Percentiles rank a stretch among this genome's conserved stretches.
Evolutionary conservation across 2,888 invertebrate species (phyloP).

Genomic region (Octodonta nipae): DNA sequence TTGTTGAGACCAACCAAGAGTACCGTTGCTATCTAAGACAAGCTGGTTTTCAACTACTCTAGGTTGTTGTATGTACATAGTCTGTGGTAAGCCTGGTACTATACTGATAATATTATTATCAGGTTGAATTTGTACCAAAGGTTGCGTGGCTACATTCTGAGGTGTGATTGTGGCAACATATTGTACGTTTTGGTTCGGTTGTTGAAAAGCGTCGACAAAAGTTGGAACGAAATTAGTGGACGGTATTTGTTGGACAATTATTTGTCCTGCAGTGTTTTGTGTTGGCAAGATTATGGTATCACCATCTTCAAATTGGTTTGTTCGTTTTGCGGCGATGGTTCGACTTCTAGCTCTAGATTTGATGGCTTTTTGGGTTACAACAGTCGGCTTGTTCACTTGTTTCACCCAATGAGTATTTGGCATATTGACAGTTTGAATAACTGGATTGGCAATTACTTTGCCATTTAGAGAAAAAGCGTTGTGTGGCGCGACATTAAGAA

Average conservation of each 20-base stretch:
- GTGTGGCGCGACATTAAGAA: constrained; percentile 26
- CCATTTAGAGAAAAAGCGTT: constrained; percentile 27
- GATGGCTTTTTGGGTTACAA: constrained; percentile 23
- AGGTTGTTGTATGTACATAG: constrained; percentile 32
- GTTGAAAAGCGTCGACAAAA: constrained; percentile 56
- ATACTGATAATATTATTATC: constrained; percentile 33
- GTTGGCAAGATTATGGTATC: constrained; percentile 15
- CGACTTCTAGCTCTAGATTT: constrained; percentile 22
- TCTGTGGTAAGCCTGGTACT: constrained; percentile 29
- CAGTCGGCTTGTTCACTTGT: constrained; percentile 21
- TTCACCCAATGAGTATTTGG: constrained; percentile 28
- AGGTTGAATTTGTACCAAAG: constrained; percentile 38
- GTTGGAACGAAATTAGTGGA: constrained; percentile 42
- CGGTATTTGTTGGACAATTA: constrained; percentile 51
- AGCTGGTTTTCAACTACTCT: constrained; percentile 30
- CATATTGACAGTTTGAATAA: constrained; percentile 21
- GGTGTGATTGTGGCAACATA: constrained; percentile 60
- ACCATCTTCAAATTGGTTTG: constrained; percentile 13
- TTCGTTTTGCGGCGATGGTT: constrained; percentile 19
- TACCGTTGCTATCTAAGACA: constrained; percentile 32
- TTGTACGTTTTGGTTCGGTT: constrained; percentile 60
- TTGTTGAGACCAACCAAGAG: constrained; percentile 32
- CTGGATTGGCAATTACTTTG: constrained; percentile 23
- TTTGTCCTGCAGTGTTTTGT: constrained; percentile 32
- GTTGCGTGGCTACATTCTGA: constrained; percentile 33